phyloP scores from a whole-genome alignment of 37 sponge, comb jelly and placozoan species.

The Beroe forskalii region DNA sequence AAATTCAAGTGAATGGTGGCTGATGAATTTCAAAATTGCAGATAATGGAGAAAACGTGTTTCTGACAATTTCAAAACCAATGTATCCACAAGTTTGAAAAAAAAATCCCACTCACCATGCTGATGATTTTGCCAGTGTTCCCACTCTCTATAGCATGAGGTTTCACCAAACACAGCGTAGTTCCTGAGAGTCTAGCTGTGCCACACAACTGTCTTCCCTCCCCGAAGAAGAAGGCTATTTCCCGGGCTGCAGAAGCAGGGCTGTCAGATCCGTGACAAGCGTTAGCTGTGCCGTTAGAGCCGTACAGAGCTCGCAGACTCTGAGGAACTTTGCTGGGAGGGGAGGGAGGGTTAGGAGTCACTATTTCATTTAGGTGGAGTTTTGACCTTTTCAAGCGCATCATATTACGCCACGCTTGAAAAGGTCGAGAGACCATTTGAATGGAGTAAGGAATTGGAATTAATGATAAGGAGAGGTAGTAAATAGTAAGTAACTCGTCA shows the following conservation, averaged over 20 bases:
- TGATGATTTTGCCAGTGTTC: constrained; percentile 78
- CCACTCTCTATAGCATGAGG: constrained; percentile 91
- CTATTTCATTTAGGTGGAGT: no score
- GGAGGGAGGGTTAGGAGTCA: no score
- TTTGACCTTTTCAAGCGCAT: no score
- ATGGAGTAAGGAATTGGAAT: no score
- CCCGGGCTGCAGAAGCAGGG: constrained; percentile 72
- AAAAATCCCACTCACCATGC: constrained; percentile 69
- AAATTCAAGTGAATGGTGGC: no score
- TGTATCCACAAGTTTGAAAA: no score
- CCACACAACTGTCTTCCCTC: neutral
- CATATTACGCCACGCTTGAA: no score
- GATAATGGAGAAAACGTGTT: no score
- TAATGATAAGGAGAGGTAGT: no score
- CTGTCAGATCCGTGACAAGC: constrained; percentile 91
- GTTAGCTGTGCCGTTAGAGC: constrained; percentile 72
- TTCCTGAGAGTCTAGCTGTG: constrained; percentile 50
- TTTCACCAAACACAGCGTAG: constrained; percentile 81
- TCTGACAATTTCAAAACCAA: constrained; percentile 65
- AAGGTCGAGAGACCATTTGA: no score
- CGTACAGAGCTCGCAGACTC: constrained; percentile 62
- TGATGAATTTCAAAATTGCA: no score
- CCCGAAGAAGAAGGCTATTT: constrained; percentile 87
- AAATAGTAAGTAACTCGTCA: no score
- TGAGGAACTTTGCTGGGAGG: constrained; percentile 43